A percentile compares a stretch with the other conserved stretches of the same genome.
These are phyloP conservation scores for Leptonema lineaticorne DNA, from an alignment of 1,140 invertebrate species.

Conservation along the genomic window DNA sequence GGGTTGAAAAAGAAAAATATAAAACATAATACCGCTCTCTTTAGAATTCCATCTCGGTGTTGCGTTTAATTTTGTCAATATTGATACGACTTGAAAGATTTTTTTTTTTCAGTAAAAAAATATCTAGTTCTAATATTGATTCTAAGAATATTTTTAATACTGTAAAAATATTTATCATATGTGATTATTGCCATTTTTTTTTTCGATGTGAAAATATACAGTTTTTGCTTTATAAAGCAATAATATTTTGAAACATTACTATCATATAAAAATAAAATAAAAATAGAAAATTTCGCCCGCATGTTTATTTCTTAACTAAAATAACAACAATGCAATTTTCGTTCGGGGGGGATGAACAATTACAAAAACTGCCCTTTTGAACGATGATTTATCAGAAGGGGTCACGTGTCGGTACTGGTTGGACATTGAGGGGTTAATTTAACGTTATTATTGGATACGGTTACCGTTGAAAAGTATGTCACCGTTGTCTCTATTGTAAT, in stretches of 20 bases:
- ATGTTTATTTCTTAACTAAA: not conserved
- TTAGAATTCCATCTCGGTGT: slow-evolving; percentile 25
- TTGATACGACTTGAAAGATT: slow-evolving; percentile 29
- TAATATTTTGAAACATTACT: not conserved
- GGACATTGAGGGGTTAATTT: not conserved
- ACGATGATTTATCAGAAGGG: slow-evolving; percentile 29
- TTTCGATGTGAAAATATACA: too few species aligned
- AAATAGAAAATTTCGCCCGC: slow-evolving; percentile 16
- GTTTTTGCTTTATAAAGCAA: too few species aligned
- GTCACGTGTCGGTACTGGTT: slow-evolving; percentile 30
- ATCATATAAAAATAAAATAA: slow-evolving; percentile 31
- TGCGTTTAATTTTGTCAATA: slow-evolving; percentile 35
- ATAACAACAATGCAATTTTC: not conserved
- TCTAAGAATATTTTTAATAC: too few species aligned
- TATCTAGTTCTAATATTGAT: too few species aligned
- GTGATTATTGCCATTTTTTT: too few species aligned
- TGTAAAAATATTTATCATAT: too few species aligned
- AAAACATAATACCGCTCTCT: slow-evolving; percentile 10
- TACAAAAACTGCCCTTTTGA: not conserved
- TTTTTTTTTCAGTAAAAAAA: not conserved
- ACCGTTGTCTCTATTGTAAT: slow-evolving; percentile 12
- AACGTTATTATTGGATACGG: too few species aligned
- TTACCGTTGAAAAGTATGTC: slow-evolving; percentile 14
- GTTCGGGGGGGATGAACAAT: not conserved
- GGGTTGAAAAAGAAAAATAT: not conserved